Percentiles rank a stretch among this genome's conserved stretches.
These are phyloP conservation scores for Glossophaga mutica DNA, from an alignment of 2,797 vertebrate genomes.

Conservation along the genomic window DNA sequence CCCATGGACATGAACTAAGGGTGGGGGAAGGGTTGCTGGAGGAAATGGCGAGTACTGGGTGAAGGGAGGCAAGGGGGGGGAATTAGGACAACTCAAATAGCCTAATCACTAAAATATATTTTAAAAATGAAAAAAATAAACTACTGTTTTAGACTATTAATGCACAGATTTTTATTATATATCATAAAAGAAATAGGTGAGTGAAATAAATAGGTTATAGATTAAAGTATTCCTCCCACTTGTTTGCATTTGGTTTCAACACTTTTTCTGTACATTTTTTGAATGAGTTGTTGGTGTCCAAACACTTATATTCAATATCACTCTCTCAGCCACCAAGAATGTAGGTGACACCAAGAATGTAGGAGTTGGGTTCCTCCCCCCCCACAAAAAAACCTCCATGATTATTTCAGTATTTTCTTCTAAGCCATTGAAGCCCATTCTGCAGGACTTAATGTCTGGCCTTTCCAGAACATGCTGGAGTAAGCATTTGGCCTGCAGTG, in stretches of 20 bases:
- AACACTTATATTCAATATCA: background rate
- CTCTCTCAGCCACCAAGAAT: background rate
- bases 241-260: background rate
- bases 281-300: background rate
- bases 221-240: background rate
- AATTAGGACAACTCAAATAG: too few relatives aligned
- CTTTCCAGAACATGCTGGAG: background rate
- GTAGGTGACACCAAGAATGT: background rate
- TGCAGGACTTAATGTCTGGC: background rate
- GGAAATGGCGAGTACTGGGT: too few relatives aligned
- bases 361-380: background rate
- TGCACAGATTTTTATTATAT: background rate
- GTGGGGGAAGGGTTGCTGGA: too few relatives aligned
- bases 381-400: background rate
- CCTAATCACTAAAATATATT: too few relatives aligned
- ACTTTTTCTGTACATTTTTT: background rate
- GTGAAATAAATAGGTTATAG: background rate
- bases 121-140: background rate
- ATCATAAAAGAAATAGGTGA: background rate
- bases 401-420: background rate
- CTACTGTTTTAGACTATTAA: background rate
- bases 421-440: background rate
- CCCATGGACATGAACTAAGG: too few relatives aligned
- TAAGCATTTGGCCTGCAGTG: background rate
- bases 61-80: too few relatives aligned